Percentiles rank a stretch among this genome's conserved stretches.
Evolutionary conservation across 2,888 invertebrate species (phyloP).

Genomic region (Baronia brevicornis): DNA sequence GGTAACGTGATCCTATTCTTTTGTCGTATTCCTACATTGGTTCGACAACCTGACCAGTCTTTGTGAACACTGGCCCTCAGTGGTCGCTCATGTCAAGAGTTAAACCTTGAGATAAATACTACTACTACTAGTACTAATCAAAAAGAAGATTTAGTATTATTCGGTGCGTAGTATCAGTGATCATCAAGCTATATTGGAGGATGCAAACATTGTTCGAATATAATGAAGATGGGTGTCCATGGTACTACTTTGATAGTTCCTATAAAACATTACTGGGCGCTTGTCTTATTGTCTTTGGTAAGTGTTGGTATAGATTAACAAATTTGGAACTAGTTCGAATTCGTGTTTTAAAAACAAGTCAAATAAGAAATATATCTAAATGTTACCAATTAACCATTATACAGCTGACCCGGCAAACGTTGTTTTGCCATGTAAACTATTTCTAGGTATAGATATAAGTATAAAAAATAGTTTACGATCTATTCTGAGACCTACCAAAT

Average conservation of each 20-base stretch:
- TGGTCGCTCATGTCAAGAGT: constrained; percentile 48
- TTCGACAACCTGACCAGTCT: constrained; percentile 67
- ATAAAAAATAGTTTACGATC: too few relatives aligned
- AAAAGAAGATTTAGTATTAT: constrained; percentile 24
- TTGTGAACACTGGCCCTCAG: constrained; percentile 49
- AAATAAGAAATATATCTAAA: too few relatives aligned
- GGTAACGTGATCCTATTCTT: constrained; percentile 47
- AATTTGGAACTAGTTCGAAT: too few relatives aligned
- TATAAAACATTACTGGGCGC: constrained; percentile 70
- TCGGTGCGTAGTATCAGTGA: constrained; percentile 43
- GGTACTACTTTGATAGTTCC: constrained; percentile 72
- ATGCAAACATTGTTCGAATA: constrained; percentile 55
- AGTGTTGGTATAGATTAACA: constrained; percentile 26
- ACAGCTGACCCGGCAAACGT: too few relatives aligned
- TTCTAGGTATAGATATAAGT: too few relatives aligned
- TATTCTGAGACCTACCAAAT: too few relatives aligned
- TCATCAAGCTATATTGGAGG: constrained; percentile 26
- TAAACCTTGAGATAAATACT: constrained; percentile 40
- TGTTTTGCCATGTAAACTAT: too few relatives aligned
- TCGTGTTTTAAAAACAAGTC: too few relatives aligned
- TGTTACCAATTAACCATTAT: too few relatives aligned
- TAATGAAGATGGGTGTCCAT: constrained; percentile 66
- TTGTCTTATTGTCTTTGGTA: constrained; percentile 71
- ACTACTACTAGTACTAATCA: constrained; percentile 24
- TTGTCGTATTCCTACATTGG: constrained; percentile 46